These are phyloP conservation scores for Melieria crassipennis DNA, from an alignment of 2,888 invertebrate genomes.

Conservation along the genomic window DNA sequence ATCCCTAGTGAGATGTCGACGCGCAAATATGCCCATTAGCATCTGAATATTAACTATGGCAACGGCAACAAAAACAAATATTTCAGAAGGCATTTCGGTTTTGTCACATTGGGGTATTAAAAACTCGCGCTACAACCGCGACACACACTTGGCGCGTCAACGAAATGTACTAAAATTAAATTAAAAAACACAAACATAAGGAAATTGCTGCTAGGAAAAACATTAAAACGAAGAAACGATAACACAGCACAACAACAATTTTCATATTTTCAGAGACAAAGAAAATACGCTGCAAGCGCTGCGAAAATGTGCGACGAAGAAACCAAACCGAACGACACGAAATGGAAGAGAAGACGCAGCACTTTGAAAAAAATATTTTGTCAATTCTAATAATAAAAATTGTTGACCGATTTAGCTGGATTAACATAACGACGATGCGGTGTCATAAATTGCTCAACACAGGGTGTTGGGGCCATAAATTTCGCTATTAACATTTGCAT, in stretches of 20 bases:
- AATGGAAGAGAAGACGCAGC: too few relatives aligned
- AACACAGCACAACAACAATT: too few relatives aligned
- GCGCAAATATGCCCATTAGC: constrained; percentile 4
- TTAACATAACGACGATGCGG: constrained; percentile 54
- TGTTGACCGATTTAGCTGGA: constrained; percentile 57
- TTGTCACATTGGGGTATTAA: not conserved
- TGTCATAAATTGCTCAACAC: constrained; percentile 49
- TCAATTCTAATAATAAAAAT: constrained; percentile 50
- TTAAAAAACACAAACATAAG: not conserved
- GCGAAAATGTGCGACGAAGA: not conserved
- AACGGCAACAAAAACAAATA: not conserved
- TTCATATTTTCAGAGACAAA: not conserved
- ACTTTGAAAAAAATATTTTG: constrained; percentile 12
- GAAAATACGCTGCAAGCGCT: not conserved
- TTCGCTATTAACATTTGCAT: constrained; percentile 34
- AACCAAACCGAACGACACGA: not conserved
- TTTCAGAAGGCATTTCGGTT: not conserved
- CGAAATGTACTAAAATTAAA: not conserved
- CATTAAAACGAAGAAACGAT: too few relatives aligned
- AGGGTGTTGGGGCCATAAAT: constrained; percentile 38
- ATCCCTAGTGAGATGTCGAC: not conserved
- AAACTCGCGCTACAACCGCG: not conserved
- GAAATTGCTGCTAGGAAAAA: not conserved
- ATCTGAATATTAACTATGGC: not conserved
- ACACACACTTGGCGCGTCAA: not conserved